Percentiles rank a stretch among this genome's conserved stretches.
These are phyloP conservation scores for Desmophyllum pertusum DNA, from an alignment of 92 coral and sea anemone genomes.

Conservation along the genomic window DNA sequence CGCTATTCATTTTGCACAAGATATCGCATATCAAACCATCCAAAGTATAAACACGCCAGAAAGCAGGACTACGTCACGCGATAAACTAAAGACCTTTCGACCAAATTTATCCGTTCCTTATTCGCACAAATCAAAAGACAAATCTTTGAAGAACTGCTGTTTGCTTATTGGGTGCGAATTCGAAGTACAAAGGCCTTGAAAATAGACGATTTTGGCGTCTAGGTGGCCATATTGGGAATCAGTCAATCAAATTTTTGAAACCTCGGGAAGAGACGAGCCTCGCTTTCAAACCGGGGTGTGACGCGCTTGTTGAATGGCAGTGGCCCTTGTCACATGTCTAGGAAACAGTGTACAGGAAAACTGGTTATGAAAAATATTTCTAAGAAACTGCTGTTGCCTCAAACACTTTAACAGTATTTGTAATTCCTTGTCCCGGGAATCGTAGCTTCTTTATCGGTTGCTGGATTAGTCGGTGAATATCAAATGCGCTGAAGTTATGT, in stretches of 20 bases:
- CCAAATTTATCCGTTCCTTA: slow-evolving; percentile 36
- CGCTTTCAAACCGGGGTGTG: slow-evolving; percentile 64
- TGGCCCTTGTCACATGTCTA: slow-evolving; percentile 48
- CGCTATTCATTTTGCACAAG: slow-evolving; percentile 90
- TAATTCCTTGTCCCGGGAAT: background rate
- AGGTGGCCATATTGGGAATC: slow-evolving; percentile 94
- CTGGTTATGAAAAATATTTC: slow-evolving; percentile 35
- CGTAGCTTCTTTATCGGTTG: background rate
- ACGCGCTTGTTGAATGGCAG: slow-evolving; percentile 48
- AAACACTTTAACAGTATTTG: background rate
- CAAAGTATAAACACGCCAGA: slow-evolving; percentile 90
- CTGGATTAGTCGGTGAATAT: background rate
- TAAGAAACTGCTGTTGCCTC: slow-evolving; percentile 14
- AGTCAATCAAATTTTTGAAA: slow-evolving; percentile 86
- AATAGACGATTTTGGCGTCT: slow-evolving; percentile 68
- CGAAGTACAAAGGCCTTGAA: slow-evolving; percentile 60
- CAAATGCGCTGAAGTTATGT: slow-evolving; percentile 37
- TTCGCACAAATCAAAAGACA: slow-evolving; percentile 48
- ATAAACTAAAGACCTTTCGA: slow-evolving; percentile 57
- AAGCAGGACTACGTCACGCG: slow-evolving; percentile 94
- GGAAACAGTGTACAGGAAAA: slow-evolving; percentile 31
- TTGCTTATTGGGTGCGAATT: slow-evolving; percentile 60
- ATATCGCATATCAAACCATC: slow-evolving; percentile 95
- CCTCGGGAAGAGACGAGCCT: slow-evolving; percentile 76
- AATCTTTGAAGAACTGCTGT: slow-evolving; percentile 39